A percentile compares a stretch with the other conserved stretches of the same genome.
Evolutionary conservation across 2,888 invertebrate species (phyloP).

Genomic region (Peribatodes rhomboidaria): DNA sequence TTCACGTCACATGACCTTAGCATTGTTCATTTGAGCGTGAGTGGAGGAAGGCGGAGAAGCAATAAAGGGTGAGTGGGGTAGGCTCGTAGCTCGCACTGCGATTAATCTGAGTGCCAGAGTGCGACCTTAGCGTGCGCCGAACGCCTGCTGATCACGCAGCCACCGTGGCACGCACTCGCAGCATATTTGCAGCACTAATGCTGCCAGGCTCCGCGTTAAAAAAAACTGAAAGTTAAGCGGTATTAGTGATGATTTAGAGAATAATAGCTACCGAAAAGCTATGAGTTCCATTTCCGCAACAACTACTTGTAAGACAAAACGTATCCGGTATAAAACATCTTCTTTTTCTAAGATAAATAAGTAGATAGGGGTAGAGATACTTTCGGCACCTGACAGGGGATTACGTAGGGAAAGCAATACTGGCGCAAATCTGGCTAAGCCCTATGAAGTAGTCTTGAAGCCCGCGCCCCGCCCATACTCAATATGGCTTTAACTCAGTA

Average conservation of each 20-base stretch:
- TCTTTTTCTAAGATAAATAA: not conserved
- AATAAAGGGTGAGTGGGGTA: conserved; percentile 73
- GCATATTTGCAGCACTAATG: conserved; percentile 65
- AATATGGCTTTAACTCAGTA: conserved; percentile 11
- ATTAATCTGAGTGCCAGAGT: conserved; percentile 75
- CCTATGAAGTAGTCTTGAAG: conserved; percentile 1
- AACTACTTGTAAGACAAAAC: not conserved
- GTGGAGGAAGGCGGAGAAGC: conserved; percentile 65
- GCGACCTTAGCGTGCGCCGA: conserved; percentile 78
- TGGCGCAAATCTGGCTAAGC: conserved; percentile 26
- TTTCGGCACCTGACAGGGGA: conserved; percentile 3
- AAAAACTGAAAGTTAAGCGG: not conserved
- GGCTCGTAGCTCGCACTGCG: conserved; percentile 58
- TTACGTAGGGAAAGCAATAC: conserved; percentile 36
- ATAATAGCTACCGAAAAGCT: not conserved
- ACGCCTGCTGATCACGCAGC: conserved; percentile 71
- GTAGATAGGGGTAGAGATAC: not conserved
- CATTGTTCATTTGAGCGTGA: conserved; percentile 65
- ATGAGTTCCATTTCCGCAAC: not conserved
- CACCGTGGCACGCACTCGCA: conserved; percentile 64
- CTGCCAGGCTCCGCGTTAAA: conserved; percentile 64
- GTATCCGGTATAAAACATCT: not conserved
- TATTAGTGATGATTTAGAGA: not conserved
- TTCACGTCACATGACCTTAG: conserved; percentile 67
- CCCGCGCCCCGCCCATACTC: conserved; percentile 6